Evolutionary conservation across 1,140 invertebrate species (phyloP).

Genomic region (Caenorhabditis remanei): DNA sequence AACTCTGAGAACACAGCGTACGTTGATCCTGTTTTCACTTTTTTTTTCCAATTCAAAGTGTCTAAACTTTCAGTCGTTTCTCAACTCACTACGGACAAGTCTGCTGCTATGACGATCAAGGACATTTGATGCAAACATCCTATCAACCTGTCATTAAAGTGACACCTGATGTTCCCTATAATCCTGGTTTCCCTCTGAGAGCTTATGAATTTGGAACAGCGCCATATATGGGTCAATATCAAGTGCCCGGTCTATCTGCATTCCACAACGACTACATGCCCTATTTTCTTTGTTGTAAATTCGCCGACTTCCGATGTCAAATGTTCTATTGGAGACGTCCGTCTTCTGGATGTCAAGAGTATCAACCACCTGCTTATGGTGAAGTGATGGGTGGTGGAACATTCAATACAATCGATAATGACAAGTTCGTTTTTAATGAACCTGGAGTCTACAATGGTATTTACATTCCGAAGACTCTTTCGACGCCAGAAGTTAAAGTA

Average conservation of each 20-base stretch:
- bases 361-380: constrained; percentile 75
- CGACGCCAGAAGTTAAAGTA: constrained; percentile 76
- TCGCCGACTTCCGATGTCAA: constrained; percentile 76
- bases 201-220: constrained; percentile 77
- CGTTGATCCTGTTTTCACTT: not conserved
- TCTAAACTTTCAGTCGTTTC: constrained; percentile 69
- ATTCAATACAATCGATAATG: constrained; percentile 76
- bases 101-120: constrained; percentile 77
- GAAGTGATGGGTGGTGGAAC: constrained; percentile 70
- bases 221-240: constrained; percentile 78
- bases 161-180: constrained; percentile 77
- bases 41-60: not conserved
- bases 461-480: constrained; percentile 76
- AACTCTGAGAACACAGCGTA: constrained; percentile 37
- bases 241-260: constrained; percentile 73
- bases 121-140: constrained; percentile 77
- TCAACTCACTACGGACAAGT: constrained; percentile 78
- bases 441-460: constrained; percentile 76
- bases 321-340: constrained; percentile 77
- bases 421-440: constrained; percentile 78
- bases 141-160: constrained; percentile 78
- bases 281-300: constrained; percentile 78
- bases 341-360: constrained; percentile 76
- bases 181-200: constrained; percentile 75
- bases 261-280: constrained; percentile 78